Conservation (phyloP, 2,113 vertebrate species). For the Seriola quinqueradiata region DNA sequence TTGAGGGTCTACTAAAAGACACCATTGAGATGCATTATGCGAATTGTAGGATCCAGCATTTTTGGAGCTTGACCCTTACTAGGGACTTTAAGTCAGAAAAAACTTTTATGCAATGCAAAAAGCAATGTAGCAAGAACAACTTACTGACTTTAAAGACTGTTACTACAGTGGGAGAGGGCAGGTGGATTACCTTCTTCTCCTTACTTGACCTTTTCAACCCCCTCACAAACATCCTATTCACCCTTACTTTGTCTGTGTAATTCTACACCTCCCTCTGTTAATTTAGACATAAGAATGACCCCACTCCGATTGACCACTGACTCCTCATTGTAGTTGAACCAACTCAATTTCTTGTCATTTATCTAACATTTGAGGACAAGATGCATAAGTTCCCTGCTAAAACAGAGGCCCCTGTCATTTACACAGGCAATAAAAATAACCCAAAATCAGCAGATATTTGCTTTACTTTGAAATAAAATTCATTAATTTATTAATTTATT, state of each 20-base stretch:
- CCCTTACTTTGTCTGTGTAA: slow-evolving; percentile 51
- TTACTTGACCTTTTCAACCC: slow-evolving; percentile 52
- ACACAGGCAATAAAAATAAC: not conserved
- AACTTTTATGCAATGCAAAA: too few relatives aligned
- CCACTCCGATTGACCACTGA: slow-evolving; percentile 29
- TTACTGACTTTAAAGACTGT: not conserved
- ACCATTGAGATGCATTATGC: too few relatives aligned
- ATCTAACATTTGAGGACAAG: too few relatives aligned
- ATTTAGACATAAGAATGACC: slow-evolving; percentile 38
- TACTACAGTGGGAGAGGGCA: not conserved
- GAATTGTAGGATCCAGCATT: too few relatives aligned
- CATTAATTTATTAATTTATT: too few relatives aligned
- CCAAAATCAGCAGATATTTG: not conserved
- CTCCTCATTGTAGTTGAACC: not conserved
- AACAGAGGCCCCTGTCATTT: too few relatives aligned
- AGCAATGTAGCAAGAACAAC: not conserved
- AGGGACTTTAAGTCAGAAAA: too few relatives aligned
- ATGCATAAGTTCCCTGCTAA: too few relatives aligned
- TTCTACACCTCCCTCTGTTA: slow-evolving; percentile 43
- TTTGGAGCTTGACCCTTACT: too few relatives aligned
- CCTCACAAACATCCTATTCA: slow-evolving; percentile 29
- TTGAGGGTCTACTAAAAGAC: too few relatives aligned
- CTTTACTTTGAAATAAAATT: not conserved
- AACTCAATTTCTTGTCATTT: too few relatives aligned
- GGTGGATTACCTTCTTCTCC: slow-evolving; percentile 2